Conservation (phyloP, 1,140 invertebrate genomes). For the Bombus superbus region DNA sequence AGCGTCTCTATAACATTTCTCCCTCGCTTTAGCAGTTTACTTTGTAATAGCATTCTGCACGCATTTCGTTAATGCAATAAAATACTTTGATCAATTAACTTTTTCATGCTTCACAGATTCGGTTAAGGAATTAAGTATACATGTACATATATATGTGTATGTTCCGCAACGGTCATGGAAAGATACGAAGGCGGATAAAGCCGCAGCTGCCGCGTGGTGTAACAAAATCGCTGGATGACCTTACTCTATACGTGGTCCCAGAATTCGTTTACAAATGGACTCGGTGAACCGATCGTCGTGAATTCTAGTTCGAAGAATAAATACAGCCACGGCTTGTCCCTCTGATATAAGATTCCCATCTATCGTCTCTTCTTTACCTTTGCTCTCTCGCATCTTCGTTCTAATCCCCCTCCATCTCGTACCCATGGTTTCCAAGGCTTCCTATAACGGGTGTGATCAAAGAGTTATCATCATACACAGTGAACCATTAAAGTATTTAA, state of each 20-base stretch:
- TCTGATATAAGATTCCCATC: not conserved
- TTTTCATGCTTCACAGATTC: not conserved
- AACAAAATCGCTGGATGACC: not conserved
- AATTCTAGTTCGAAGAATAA: slow-evolving; percentile 16
- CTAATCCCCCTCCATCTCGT: not conserved
- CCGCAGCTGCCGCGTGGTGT: slow-evolving; percentile 17
- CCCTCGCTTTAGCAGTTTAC: not conserved
- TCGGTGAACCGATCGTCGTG: not conserved
- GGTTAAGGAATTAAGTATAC: no score
- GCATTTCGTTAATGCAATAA: slow-evolving; percentile 5
- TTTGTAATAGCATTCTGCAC: not conserved
- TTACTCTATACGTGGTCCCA: not conserved
- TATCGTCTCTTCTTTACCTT: not conserved
- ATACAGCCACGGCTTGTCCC: not conserved
- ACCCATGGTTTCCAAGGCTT: slow-evolving; percentile 2
- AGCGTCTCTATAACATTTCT: not conserved
- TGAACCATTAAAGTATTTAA: not conserved
- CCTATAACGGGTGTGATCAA: not conserved
- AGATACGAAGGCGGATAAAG: slow-evolving; percentile 11
- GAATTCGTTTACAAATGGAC: slow-evolving; percentile 18
- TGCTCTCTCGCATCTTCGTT: not conserved
- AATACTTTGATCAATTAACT: slow-evolving; percentile 10
- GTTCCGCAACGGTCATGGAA: not conserved
- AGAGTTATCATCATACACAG: not conserved
- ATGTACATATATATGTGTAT: not conserved